phyloP scores from a whole-genome alignment of 2,797 vertebrate genomes.

The Poeciliopsis infans region DNA sequence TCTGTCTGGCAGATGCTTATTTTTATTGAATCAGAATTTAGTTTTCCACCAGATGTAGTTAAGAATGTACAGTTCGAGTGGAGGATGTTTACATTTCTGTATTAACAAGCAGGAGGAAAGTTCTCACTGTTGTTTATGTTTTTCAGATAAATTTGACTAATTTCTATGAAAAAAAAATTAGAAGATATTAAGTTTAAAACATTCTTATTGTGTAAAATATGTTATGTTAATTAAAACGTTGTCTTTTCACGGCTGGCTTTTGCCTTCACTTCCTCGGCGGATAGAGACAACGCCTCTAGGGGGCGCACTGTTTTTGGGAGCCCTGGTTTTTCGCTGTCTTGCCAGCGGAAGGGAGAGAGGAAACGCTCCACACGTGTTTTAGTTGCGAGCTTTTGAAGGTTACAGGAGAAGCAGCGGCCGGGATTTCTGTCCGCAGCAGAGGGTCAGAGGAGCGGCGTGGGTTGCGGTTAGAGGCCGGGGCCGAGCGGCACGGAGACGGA shows the following conservation, averaged over 20 bases:
- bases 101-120: not conserved
- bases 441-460: constrained; percentile 22
- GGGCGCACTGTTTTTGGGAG: constrained; percentile 20
- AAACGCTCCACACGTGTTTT: constrained; percentile 64
- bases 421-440: constrained; percentile 10
- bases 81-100: constrained; percentile 14
- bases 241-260: constrained; percentile 2
- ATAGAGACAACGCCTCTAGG: not conserved
- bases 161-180: not conserved
- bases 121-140: constrained; percentile 21
- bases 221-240: constrained; percentile 35
- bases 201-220: constrained; percentile 24
- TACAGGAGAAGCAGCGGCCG: constrained; percentile 37
- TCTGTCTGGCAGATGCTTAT: not conserved
- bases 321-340: constrained; percentile 56
- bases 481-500: constrained; percentile 1
- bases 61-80: not conserved
- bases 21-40: not conserved
- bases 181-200: constrained; percentile 10
- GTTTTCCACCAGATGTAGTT: constrained; percentile 20
- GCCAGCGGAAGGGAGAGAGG: constrained; percentile 57
- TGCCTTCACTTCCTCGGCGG: no score
- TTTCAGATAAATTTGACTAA: not conserved
- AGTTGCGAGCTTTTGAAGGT: constrained; percentile 66
- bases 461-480: not conserved